Base-by-base conservation (phyloP, 2,888 invertebrate species). In the Drosophila hamatofila region DNA sequence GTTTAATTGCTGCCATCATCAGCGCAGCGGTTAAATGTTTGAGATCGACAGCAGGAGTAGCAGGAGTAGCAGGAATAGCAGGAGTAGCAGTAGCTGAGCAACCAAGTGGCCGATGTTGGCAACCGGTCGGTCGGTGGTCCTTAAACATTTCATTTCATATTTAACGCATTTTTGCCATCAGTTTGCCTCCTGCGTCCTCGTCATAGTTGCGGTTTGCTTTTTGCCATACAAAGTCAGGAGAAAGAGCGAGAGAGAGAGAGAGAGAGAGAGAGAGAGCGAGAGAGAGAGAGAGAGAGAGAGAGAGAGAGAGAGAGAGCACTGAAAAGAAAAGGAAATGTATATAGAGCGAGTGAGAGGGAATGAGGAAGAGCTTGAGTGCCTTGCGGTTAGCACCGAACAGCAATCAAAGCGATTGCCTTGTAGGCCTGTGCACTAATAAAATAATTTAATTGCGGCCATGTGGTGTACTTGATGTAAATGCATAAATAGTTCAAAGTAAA, bases 1-100 rank as follows among this genome's bases (percentile, higher is more conserved):
- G 71, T 84, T 89, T 89, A 85, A 85, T 87, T 85, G 81, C 84
- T 89, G 73, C 73, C 79, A 83, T 89, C 84, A 89, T 87, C 89
- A 89, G 89, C 78, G 76, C 67, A 67, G 89, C 78, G 89, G 84
- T 86, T 84, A 76, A 70, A 76, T 75, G 83, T 89, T 75, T 81
- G 48, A 79, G 76, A 68, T 72, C 74, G 71, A 71, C 33, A 57
- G 35, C 33, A 33, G 58, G 2, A 41, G 39, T 2, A 41, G 41
- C 42, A 42, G 3, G 5, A 21, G 41, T 23, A 57, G 39, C 35
- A 51, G 39, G 25, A 30, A 48, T 27, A 52, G 39, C 35, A 25
- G 59, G 12, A 35, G 35, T 5, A 16, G 35, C 5, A 14, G 35
- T 37, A 37, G 35, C 39, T 44, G 30, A 54, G 46, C 14, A 58